phyloP scores from a whole-genome alignment of 2,113 vertebrate species.

The Xerus inauris region DNA sequence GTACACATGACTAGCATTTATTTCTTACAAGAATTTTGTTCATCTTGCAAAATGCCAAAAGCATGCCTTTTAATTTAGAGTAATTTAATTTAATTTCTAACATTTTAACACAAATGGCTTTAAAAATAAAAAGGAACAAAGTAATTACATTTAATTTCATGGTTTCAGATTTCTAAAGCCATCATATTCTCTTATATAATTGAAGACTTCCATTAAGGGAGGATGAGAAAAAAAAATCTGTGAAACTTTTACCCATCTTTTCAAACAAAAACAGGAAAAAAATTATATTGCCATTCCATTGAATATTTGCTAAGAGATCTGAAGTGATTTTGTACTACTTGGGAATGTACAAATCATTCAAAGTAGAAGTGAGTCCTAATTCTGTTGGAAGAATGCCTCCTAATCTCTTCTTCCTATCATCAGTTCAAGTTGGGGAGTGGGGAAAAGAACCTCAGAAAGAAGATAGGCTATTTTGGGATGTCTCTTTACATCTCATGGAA shows the following conservation, averaged over 20 bases:
- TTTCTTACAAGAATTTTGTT: conserved; percentile 61
- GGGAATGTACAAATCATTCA: conserved; percentile 16
- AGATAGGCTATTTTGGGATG: neutral
- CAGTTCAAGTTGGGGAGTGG: neutral
- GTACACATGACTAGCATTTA: neutral
- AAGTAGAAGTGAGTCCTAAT: neutral
- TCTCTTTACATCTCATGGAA: neutral
- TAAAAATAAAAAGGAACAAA: conserved; percentile 61
- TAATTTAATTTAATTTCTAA: conserved; percentile 75
- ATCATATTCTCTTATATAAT: conserved; percentile 68
- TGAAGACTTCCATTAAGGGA: conserved; percentile 33
- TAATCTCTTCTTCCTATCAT: neutral
- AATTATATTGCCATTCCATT: neutral
- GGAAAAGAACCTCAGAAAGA: neutral
- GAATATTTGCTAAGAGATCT: conserved; percentile 22
- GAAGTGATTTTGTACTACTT: neutral
- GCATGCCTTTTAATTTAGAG: conserved; percentile 73
- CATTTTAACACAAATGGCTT: conserved; percentile 65
- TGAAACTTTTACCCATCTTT: conserved; percentile 37
- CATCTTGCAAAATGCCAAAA: conserved; percentile 51
- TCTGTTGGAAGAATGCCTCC: neutral
- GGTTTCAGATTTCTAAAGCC: conserved; percentile 63
- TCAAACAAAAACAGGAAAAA: conserved; percentile 37
- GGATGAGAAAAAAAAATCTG: neutral
- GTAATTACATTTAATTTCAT: conserved; percentile 75